Base-by-base conservation (phyloP, 2,888 invertebrate species). In the Drosophila eohydei region DNA sequence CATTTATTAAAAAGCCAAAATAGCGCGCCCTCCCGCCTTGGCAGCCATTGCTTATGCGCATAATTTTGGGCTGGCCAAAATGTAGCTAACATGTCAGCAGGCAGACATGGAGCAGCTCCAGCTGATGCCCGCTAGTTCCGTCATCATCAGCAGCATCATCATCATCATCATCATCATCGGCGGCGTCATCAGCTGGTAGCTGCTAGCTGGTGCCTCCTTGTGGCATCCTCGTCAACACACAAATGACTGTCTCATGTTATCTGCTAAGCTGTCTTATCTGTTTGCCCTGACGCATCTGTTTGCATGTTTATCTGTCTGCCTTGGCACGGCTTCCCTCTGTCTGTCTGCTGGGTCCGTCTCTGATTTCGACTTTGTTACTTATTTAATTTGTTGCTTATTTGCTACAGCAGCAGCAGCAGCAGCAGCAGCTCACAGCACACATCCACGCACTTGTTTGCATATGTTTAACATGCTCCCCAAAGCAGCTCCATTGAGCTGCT, bases 221-320 rank as follows among this genome's bases (percentile, higher is more conserved):
- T 46, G 67, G 80, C 77, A 71, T 83, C 69, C 81, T 83, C 86
- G 89, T 83, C 89, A 83, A 74, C 82, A 68, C 85, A 85, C 85
- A 85, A 89, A 89, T 89, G 89, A 88, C 85, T 89, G 85, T 89
- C 89, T 89, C 89, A 81, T 85, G 89, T 85, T 85, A 84, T 83
- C 89, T 84, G 85, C 79, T 85, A 84, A 88, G 88, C 89, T 74
- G 89, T 74, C 85, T 89, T 85, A 88, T 88, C 81, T 87, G 73
- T 69, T 80, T 74, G 78, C 70, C 75, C 60, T 62, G 75, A 57
- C 80, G 54, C 77, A 70, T 74, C 77, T 77, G 80, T 80, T 74
- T 77, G 69, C 65, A 59, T 77, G 62, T 79, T 70, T 71, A 65
- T 77, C 77, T 75, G 77, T 69, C 62, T 67, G 55, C 58, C 43